Evolutionary conservation across 2,888 invertebrate species (phyloP), one percentile per base, ranked within the genome.

Genomic region (Pristionchus mayeri): DNA sequence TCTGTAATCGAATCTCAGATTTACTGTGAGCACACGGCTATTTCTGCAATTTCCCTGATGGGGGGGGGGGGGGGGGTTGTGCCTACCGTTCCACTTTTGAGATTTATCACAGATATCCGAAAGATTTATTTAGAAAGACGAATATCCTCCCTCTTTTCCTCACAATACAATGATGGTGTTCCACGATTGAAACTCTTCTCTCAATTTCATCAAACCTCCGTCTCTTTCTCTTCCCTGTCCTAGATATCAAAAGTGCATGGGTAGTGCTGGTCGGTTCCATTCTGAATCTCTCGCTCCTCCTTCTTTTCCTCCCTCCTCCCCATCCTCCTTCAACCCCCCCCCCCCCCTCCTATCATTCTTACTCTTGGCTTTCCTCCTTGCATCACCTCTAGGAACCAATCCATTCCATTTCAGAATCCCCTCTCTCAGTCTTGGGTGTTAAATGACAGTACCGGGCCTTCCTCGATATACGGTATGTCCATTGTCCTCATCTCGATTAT

Each of bases 281-380:
- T 76, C 50, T 76, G 30, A 48, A 52, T 50, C 50, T 50, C 37
- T 24, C 75, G n/a, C 40, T 57, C 76, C 76, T 76, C 50, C 50
- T 52, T 48, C 50, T 52, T 50, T 30, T 76, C 76, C 76, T 52
- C 50, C 27, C 50, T 76, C 76, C 48, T 76, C 50, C 76, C 76
- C 76, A 48, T 50, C 50, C 48, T 37, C 57, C 37, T 37, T 67
- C n/a, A 18, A 13, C 54, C n/a, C 60, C 34, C 34, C 63, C 11
- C 21, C 54, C 24, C 54, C 30, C 34, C 7, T 4, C 34, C 30
- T 27, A 63, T 63, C 63, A 34, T 63, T 63, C 16, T 34, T 13
- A 44, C 44, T 54, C 54, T 54, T 54, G 54, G 6, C 34, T 13
- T 63, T n/a, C 4, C 34, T 63, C 63, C 27, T 34, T 63, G 16